Evolutionary conservation across 2,888 invertebrate species (phyloP), one percentile per base, ranked within the genome.

Genomic region (Eupithecia inturbata): DNA sequence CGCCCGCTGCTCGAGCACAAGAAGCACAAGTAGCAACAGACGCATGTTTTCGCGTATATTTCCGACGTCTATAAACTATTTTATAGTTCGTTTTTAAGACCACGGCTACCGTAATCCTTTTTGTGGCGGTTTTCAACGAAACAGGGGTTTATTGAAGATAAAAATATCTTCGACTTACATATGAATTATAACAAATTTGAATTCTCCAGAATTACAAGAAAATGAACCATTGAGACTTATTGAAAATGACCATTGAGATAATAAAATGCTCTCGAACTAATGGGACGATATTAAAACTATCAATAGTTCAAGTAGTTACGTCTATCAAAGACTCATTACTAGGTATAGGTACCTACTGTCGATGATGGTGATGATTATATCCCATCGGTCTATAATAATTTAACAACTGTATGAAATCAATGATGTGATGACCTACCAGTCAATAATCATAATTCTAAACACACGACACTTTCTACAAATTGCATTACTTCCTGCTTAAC

Each of bases 11-110:
- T 62, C 45, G 45, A n/a, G n/a, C n/a, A n/a, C 31, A 53, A 33
- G 66, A 63, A 41, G 1, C 31, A 57, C 7, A 31, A 57, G 64
- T 31, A 64, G 53, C 31, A 39, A 12, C 66, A 33, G 22, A 36
- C 67, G 45, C 39, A 67, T 72, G 73, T 72, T 73, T 70, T 60
- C 45, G 63, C 68, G 69, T 69, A 71, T 72, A 70, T 75, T 75
- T 70, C 49, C 53, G 67, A 72, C 75, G 63, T 63, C 67, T 45
- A 72, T 75, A 72, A 72, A 41, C 28, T 49, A 39, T 68, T 75
- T 75, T 75, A 72, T 70, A 41, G 75, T 68, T 70, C n/a, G 19
- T 75, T 75, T 75, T 72, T 70, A 72, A 72, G 28, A 53, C 68
- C 62, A 62, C 31, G 49, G 19, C 36, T 53, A 66, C 69, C 39